phyloP scores from a whole-genome alignment of 2,888 invertebrate species.

The Eristalis pertinax region DNA sequence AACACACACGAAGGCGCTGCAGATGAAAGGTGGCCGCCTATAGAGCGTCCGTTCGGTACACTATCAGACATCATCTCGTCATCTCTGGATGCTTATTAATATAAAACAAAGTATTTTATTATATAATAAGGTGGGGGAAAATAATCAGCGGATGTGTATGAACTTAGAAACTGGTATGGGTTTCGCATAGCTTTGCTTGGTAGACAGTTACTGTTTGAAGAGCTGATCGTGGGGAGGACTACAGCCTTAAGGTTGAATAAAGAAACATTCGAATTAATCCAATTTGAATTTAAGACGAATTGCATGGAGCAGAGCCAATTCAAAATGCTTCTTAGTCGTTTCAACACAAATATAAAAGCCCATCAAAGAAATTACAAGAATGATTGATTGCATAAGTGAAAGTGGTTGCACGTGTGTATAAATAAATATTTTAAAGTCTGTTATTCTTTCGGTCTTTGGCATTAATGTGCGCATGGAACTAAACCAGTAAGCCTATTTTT shows the following conservation, averaged over 20 bases:
- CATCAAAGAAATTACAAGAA: no score
- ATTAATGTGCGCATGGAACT: no score
- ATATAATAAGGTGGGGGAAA: constrained; percentile 12
- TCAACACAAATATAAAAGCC: no score
- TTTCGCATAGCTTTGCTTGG: constrained; percentile 1
- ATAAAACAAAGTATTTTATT: constrained; percentile 37
- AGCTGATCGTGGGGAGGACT: constrained; percentile 15
- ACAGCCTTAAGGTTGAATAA: constrained; percentile 59
- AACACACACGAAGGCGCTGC: constrained; percentile 16
- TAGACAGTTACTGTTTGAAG: background rate
- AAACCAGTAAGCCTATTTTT: no score
- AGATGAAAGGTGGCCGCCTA: constrained; percentile 27
- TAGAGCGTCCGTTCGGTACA: constrained; percentile 3
- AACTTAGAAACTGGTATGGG: constrained; percentile 15
- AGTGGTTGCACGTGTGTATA: no score
- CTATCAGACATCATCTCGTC: constrained; percentile 42
- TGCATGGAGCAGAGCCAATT: background rate
- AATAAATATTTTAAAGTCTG: no score
- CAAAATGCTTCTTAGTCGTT: no score
- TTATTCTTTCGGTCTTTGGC: no score
- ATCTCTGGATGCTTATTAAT: constrained; percentile 33
- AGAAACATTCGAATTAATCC: constrained; percentile 44
- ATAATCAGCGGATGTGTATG: constrained; percentile 17
- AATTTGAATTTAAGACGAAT: constrained; percentile 30
- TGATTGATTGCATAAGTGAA: no score